phyloP scores from a whole-genome alignment of 2,888 invertebrate species.

The Eristalis intricaria region DNA sequence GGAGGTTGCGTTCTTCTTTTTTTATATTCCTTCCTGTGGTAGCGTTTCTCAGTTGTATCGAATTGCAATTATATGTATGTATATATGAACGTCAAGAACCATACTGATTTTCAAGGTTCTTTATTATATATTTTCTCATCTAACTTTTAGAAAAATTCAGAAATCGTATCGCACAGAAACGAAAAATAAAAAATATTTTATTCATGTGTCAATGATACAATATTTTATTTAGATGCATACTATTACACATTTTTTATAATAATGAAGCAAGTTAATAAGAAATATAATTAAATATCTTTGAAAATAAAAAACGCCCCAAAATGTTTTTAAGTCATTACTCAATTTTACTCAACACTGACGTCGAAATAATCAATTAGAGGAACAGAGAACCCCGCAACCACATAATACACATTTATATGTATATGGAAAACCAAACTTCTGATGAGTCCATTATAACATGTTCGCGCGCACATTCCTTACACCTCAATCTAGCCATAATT shows the following conservation, averaged over 20 bases:
- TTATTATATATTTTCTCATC: not conserved
- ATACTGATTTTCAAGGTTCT: not conserved
- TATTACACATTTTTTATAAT: not conserved
- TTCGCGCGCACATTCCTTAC: slow-evolving; percentile 72
- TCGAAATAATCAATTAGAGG: slow-evolving; percentile 69
- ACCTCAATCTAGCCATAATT: slow-evolving; percentile 72
- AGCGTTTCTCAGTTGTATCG: slow-evolving; percentile 63
- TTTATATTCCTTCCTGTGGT: slow-evolving; percentile 19
- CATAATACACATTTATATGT: slow-evolving; percentile 29
- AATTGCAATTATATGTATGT: slow-evolving; percentile 34
- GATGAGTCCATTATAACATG: slow-evolving; percentile 72
- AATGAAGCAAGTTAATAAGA: not conserved
- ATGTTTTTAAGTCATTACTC: slow-evolving; percentile 65
- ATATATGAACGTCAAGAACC: not conserved
- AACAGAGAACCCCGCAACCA: slow-evolving; percentile 67
- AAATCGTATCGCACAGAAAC: too few relatives aligned
- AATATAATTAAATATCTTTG: slow-evolving; percentile 1
- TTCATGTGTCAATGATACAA: too few relatives aligned
- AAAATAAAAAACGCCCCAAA: slow-evolving; percentile 41
- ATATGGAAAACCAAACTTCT: slow-evolving; percentile 60
- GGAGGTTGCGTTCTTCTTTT: slow-evolving; percentile 1
- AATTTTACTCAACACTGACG: slow-evolving; percentile 57
- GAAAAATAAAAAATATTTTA: too few relatives aligned
- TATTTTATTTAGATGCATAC: too few relatives aligned
- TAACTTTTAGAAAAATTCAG: too few relatives aligned